These are phyloP conservation scores for Pangasius krempfi DNA, from an alignment of 2,797 vertebrate species.

Conservation along the genomic window DNA sequence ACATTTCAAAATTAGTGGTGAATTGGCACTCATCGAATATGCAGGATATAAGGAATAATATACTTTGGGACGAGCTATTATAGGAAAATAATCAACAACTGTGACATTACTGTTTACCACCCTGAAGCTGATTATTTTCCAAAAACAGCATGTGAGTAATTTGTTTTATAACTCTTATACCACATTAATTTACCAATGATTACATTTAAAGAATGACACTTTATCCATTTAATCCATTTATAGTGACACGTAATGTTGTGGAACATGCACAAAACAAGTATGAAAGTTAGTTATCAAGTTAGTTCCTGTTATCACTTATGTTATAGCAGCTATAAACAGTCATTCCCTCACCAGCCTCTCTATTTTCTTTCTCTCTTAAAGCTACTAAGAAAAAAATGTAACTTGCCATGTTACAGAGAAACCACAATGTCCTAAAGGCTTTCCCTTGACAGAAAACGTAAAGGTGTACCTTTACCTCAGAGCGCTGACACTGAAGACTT, in stretches of 20 bases:
- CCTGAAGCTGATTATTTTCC: too few species aligned
- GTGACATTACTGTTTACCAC: too few species aligned
- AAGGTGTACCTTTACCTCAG: background rate
- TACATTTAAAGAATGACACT: background rate
- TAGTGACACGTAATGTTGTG: background rate
- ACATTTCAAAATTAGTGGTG: background rate
- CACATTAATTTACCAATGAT: background rate
- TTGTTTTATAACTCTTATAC: too few species aligned
- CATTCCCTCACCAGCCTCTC: background rate
- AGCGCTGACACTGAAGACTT: background rate
- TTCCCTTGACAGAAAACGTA: too few species aligned
- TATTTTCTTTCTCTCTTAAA: background rate
- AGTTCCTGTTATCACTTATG: background rate
- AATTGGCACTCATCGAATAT: background rate
- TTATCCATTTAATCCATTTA: background rate
- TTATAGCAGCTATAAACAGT: background rate
- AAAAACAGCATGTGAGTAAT: too few species aligned
- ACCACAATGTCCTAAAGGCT: background rate
- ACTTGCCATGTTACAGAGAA: background rate
- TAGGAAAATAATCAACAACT: background rate
- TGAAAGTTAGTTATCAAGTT: background rate
- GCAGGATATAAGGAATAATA: background rate
- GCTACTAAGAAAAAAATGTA: background rate
- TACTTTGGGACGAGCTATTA: background rate
- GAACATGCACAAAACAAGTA: background rate